These are phyloP conservation scores for Coreius guichenoti DNA, from an alignment of 2,797 vertebrate species.

Conservation along the genomic window DNA sequence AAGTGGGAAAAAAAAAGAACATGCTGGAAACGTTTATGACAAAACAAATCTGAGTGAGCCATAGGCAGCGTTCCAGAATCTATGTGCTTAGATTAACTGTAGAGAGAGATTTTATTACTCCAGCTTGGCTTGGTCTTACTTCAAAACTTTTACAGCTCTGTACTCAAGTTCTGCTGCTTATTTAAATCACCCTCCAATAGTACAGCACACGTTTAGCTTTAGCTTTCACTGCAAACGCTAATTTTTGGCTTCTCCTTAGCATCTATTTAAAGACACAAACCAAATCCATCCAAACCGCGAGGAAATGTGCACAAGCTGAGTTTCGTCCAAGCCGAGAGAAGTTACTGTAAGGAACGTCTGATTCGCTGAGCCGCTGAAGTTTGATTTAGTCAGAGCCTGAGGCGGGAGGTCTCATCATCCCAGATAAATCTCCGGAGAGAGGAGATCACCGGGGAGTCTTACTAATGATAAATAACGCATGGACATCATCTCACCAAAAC, in stretches of 20 bases:
- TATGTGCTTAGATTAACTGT: slow-evolving; percentile 31
- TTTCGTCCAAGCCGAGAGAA: slow-evolving; percentile 30
- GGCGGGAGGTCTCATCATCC: slow-evolving; percentile 64
- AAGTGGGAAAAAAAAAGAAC: not conserved
- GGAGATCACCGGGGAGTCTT: slow-evolving; percentile 26
- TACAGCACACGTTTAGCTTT: slow-evolving; percentile 9
- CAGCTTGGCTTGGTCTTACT: slow-evolving; percentile 49
- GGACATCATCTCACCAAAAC: slow-evolving; percentile 21
- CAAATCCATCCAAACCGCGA: slow-evolving; percentile 25
- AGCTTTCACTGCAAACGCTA: slow-evolving; percentile 35
- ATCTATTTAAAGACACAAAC: slow-evolving; percentile 48
- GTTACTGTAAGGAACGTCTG: slow-evolving; percentile 19
- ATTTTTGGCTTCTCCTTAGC: slow-evolving; percentile 46
- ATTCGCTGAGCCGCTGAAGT: slow-evolving; percentile 43
- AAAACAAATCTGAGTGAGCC: slow-evolving; percentile 29
- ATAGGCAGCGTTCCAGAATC: slow-evolving; percentile 33
- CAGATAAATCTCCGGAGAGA: slow-evolving; percentile 57
- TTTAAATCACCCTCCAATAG: slow-evolving; percentile 49
- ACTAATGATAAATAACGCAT: slow-evolving; percentile 34
- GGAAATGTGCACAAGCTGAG: slow-evolving; percentile 30
- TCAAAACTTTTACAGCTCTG: slow-evolving; percentile 49
- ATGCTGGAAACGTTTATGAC: slow-evolving; percentile 42
- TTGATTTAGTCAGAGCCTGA: slow-evolving; percentile 64
- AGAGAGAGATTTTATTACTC: slow-evolving; percentile 40
- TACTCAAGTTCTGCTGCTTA: slow-evolving; percentile 37